These are phyloP conservation scores for Acanthisitta chloris DNA, from an alignment of 2,113 vertebrate species.

Conservation along the genomic window DNA sequence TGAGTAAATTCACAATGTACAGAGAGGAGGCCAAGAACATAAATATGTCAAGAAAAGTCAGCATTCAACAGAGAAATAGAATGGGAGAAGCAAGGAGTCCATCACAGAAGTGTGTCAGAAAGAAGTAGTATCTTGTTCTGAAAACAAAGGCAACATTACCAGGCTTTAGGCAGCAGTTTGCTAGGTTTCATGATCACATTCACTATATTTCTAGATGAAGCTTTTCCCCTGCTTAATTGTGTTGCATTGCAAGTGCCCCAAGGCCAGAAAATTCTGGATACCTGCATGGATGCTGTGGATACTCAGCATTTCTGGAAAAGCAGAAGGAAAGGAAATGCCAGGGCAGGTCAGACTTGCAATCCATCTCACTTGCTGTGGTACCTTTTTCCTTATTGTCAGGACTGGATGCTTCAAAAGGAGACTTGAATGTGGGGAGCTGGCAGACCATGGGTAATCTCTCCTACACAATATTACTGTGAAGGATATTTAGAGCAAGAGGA, in stretches of 20 bases:
- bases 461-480: background rate
- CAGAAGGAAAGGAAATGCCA: background rate
- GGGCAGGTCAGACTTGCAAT: background rate
- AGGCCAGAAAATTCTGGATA: background rate
- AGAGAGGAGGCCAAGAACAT: background rate
- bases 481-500: background rate
- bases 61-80: background rate
- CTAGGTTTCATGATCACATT: background rate
- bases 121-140: background rate
- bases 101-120: background rate
- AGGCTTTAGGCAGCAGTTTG: background rate
- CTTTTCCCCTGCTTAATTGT: background rate
- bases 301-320: background rate
- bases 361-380: background rate
- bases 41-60: background rate
- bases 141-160: background rate
- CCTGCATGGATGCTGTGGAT: background rate
- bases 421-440: background rate
- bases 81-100: background rate
- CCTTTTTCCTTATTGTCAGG: background rate
- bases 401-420: background rate
- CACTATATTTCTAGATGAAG: background rate
- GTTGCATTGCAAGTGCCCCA: background rate
- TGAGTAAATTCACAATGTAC: background rate
- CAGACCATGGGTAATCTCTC: background rate